Evolutionary conservation across 2,113 vertebrate genomes (phyloP).

Genomic region (Nematolebias whitei): DNA sequence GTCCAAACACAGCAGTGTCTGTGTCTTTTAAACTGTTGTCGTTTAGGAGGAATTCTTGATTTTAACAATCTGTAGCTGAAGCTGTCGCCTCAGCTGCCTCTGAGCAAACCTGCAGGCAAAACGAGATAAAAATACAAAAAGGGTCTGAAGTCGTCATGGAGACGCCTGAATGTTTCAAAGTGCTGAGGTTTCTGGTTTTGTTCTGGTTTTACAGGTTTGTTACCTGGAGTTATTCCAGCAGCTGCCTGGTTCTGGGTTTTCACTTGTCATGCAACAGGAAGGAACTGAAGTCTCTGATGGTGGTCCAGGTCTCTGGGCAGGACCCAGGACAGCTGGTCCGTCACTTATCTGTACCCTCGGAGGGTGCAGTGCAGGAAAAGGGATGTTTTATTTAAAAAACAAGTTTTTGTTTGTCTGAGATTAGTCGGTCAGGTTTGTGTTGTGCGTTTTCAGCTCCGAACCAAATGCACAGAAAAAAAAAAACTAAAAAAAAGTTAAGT

Average conservation of each 20-base stretch:
- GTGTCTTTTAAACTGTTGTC: too few relatives aligned
- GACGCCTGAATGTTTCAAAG: slow-evolving; percentile 2
- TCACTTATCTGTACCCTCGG: slow-evolving; percentile 55
- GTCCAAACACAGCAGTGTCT: too few relatives aligned
- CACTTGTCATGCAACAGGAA: slow-evolving; percentile 8
- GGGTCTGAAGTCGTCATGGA: not conserved
- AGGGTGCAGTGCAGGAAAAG: slow-evolving; percentile 29
- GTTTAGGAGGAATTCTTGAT: not conserved
- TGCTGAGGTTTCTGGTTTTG: too few relatives aligned
- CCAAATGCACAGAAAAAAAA: not conserved
- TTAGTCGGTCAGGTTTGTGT: slow-evolving; percentile 4
- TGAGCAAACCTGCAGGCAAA: slow-evolving; percentile 10
- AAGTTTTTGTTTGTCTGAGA: slow-evolving; percentile 3
- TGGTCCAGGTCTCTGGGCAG: slow-evolving; percentile 48
- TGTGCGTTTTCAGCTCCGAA: too few relatives aligned
- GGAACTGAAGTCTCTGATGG: not conserved
- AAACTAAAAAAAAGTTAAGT: not conserved
- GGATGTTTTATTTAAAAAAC: slow-evolving; percentile 60
- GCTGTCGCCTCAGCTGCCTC: slow-evolving; percentile 36
- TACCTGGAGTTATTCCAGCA: slow-evolving; percentile 1
- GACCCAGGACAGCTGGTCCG: slow-evolving; percentile 58
- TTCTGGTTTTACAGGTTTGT: too few relatives aligned
- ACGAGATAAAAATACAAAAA: too few relatives aligned
- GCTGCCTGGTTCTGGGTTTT: not conserved
- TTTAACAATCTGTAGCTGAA: too few relatives aligned